Conservation (phyloP, 2,888 invertebrate species). For the Sacculina carcini region DNA sequence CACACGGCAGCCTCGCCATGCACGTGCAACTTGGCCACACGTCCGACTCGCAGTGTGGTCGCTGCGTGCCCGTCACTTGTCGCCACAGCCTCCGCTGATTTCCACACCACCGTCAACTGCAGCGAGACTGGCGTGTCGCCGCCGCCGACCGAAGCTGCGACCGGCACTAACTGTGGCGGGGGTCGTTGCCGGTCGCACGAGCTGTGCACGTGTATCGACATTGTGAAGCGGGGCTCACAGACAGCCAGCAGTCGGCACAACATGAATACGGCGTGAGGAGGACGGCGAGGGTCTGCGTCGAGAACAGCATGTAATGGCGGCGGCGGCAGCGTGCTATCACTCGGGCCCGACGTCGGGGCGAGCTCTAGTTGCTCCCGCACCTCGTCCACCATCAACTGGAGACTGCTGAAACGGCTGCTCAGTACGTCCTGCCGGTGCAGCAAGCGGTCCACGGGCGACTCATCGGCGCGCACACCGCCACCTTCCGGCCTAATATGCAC, state of each 20-base stretch:
- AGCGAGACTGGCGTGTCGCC: neutral
- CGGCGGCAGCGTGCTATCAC: neutral
- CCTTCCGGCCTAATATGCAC: no score
- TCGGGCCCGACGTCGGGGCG: neutral
- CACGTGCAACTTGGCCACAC: neutral
- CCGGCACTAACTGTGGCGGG: neutral
- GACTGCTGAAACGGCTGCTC: neutral
- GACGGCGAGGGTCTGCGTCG: neutral
- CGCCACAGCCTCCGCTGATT: neutral
- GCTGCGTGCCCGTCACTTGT: no score
- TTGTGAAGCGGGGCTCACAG: no score
- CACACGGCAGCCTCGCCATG: neutral
- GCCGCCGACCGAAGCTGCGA: neutral
- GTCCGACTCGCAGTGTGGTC: neutral
- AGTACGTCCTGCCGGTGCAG: neutral
- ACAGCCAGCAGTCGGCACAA: neutral
- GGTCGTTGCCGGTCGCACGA: neutral
- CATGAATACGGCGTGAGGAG: neutral
- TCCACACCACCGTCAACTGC: neutral
- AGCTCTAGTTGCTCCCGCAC: neutral
- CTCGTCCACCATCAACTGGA: neutral
- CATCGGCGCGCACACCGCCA: neutral
- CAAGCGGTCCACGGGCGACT: neutral
- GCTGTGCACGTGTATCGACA: neutral
- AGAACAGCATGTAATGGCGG: neutral